Conservation (phyloP, 1,140 invertebrate genomes). For the Micrasema longulum region DNA sequence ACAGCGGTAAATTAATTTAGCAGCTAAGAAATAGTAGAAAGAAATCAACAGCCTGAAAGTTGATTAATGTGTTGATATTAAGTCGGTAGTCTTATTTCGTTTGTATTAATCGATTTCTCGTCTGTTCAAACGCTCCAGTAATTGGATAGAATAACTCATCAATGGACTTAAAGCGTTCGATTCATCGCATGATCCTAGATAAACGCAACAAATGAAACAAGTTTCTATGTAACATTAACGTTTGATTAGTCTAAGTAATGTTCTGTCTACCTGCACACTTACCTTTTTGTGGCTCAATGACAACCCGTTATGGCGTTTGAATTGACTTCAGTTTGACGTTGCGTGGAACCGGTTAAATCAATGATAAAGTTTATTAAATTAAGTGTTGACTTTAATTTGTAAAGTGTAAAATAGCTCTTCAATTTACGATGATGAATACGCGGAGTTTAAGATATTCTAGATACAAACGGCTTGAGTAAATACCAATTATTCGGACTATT, state of each 20-base stretch:
- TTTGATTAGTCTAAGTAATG: conserved; percentile 25
- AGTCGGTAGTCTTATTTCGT: conserved; percentile 4
- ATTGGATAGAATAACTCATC: conserved; percentile 30
- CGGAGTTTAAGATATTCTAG: too few species aligned
- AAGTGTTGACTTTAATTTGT: conserved; percentile 24
- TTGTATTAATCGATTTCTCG: conserved; percentile 23
- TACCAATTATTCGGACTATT: too few species aligned
- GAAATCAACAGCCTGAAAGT: too few species aligned
- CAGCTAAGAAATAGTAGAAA: too few species aligned
- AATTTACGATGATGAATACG: too few species aligned
- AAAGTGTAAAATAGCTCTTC: background rate
- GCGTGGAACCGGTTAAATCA: conserved; percentile 21
- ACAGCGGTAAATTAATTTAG: too few species aligned
- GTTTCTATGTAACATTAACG: conserved; percentile 19
- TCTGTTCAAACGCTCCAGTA: conserved; percentile 14
- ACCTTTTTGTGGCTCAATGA: conserved; percentile 3
- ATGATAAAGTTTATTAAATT: conserved; percentile 24
- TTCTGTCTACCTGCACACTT: background rate
- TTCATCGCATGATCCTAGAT: conserved; percentile 12
- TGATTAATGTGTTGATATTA: too few species aligned
- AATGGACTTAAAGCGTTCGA: background rate
- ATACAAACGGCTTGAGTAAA: too few species aligned
- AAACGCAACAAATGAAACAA: conserved; percentile 17
- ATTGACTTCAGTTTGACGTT: conserved; percentile 5
- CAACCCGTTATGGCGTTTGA: conserved; percentile 10